Conservation (phyloP, 2,113 vertebrate species). For the Sander lucioperca region DNA sequence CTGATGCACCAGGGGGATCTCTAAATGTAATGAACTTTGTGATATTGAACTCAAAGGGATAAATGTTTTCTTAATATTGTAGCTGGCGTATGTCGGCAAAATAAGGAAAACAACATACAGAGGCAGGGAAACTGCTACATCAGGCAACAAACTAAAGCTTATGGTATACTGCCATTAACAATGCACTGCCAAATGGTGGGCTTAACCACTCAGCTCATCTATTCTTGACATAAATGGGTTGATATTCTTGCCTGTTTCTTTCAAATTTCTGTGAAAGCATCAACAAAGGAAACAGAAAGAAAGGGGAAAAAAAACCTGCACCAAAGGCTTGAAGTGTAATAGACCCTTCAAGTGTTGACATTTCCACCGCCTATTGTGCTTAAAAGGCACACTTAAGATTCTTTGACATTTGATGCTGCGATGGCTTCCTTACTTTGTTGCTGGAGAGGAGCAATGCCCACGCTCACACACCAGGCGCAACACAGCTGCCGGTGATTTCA, state of each 20-base stretch:
- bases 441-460: constrained; percentile 66
- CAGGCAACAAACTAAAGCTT: constrained; percentile 8
- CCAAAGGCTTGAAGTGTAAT: constrained; percentile 76
- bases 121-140: not conserved
- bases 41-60: constrained; percentile 51
- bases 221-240: constrained; percentile 64
- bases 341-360: constrained; percentile 82
- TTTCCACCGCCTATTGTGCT: constrained; percentile 80
- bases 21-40: constrained; percentile 56
- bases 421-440: constrained; percentile 69
- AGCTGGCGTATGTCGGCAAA: not conserved
- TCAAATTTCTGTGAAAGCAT: constrained; percentile 64
- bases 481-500: constrained; percentile 57
- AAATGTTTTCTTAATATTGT: constrained; percentile 33
- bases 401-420: constrained; percentile 78
- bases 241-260: constrained; percentile 67
- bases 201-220: constrained; percentile 52
- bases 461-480: constrained; percentile 35
- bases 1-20: constrained; percentile 33
- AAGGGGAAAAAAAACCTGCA: constrained; percentile 22
- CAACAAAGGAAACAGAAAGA: constrained; percentile 63
- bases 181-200: constrained; percentile 7
- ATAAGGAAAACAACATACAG: constrained; percentile 7
- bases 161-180: constrained; percentile 28
- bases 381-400: constrained; percentile 81